phyloP scores from a whole-genome alignment of 2,113 vertebrate species.

The Geococcyx californianus region DNA sequence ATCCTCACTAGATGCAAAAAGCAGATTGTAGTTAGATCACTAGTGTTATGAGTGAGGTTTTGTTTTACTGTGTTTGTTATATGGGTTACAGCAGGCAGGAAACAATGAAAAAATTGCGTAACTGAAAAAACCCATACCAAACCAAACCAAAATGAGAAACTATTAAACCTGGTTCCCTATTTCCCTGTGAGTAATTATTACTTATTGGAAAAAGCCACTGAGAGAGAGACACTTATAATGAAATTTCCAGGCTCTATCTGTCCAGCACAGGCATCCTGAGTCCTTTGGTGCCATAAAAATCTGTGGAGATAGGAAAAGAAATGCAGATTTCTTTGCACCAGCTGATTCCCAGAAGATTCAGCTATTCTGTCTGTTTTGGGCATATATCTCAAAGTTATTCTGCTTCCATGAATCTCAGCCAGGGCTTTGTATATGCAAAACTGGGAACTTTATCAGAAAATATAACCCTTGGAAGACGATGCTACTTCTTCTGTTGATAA shows the following conservation, averaged over 20 bases:
- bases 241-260: slow-evolving; percentile 13
- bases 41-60: neutral
- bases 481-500: neutral
- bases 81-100: neutral
- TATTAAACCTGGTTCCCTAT: neutral
- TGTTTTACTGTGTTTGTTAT: neutral
- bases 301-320: neutral
- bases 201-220: neutral
- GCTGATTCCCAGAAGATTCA: slow-evolving; percentile 19
- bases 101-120: neutral
- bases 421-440: slow-evolving; percentile 26
- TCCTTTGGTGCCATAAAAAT: neutral
- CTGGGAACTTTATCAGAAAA: slow-evolving; percentile 6
- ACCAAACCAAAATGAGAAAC: neutral
- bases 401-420: neutral
- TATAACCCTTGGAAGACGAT: neutral
- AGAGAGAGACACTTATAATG: neutral
- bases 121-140: neutral
- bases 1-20: neutral
- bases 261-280: neutral
- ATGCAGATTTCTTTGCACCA: neutral
- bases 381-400: slow-evolving; percentile 19
- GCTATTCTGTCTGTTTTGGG: neutral
- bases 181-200: neutral
- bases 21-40: neutral